A percentile compares a stretch with the other conserved stretches of the same genome.
phyloP scores from a whole-genome alignment of 1,140 invertebrate species.

The Trichonephila clavata region DNA sequence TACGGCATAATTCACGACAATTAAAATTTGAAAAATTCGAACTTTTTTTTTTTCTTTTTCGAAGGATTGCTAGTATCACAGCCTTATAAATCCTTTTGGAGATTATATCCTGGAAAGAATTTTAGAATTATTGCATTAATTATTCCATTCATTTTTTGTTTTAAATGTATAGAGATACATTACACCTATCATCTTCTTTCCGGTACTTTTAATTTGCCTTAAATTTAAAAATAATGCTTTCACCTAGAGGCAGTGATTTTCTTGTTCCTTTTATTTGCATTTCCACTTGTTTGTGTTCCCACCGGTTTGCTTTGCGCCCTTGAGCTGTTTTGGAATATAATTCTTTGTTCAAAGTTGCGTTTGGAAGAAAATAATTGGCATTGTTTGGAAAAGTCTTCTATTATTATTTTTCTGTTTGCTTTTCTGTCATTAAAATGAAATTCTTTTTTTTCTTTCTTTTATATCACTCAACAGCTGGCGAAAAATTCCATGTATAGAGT shows the following conservation, averaged over 20 bases:
- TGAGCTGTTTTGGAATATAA: neutral
- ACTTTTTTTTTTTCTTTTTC: neutral
- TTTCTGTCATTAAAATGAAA: slow-evolving; percentile 48
- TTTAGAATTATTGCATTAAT: slow-evolving; percentile 57
- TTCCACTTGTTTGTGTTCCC: neutral
- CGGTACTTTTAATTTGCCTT: neutral
- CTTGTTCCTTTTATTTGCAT: slow-evolving; percentile 13
- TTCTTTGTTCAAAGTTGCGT: slow-evolving; percentile 1
- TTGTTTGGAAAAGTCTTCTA: slow-evolving; percentile 35
- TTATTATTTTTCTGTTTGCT: neutral
- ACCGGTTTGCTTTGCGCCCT: neutral
- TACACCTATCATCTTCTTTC: too few species aligned
- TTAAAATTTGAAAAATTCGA: too few species aligned
- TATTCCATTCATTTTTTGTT: neutral
- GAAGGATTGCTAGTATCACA: neutral
- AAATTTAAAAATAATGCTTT: slow-evolving; percentile 35
- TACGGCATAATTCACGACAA: too few species aligned
- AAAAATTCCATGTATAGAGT: neutral
- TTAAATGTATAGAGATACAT: too few species aligned
- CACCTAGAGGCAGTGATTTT: neutral
- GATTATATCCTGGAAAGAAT: slow-evolving; percentile 9
- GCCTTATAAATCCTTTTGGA: slow-evolving; percentile 1
- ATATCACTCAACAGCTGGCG: neutral
- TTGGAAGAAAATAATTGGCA: slow-evolving; percentile 50
- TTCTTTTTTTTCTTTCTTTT: neutral